Base-by-base conservation (phyloP, 2,888 invertebrate species). In the Fragum sueziense region DNA sequence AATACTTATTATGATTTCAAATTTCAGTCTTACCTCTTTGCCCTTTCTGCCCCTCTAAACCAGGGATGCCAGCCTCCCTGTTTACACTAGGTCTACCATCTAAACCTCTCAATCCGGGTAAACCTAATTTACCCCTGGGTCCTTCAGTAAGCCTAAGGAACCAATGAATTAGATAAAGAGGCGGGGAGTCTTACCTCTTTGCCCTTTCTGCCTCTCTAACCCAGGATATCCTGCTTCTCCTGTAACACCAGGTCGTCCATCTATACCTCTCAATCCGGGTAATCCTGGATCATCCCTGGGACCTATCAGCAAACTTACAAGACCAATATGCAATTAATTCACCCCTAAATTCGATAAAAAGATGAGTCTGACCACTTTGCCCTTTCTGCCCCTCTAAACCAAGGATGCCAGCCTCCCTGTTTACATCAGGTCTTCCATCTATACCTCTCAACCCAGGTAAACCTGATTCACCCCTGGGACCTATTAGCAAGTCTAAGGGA, bases 201-300 rank as follows among this genome's bases (percentile, higher is more conserved):
- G 34, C 17, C 81, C 77, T 34, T 74, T 61, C 51, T 29, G 41
- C 34, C 86, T 86, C 47, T 79, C 70, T 9, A 73, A n/a, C 14
- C 87, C 85, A 34, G 73, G 76, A 14, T 67, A 47, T 1, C 88
- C 88, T 73, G 75, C 20, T 17, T 79, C 70, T 17, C 87, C 87
- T 11, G 57, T 37, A 2, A 22, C 14, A 17, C 87, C 87, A 4
- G 80, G 79, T 1, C 76, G 34, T 29, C 88, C 88, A 70, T 84
- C 85, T 2, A 69, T 34, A n/a, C 88, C 89, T n/a, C 69, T 47
- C 17, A 77, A 62, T 51, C 89, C 90, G 25, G 79, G 80, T 9
- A 7, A 52, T 29, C 87, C 87, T n/a, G 52, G 31, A 6, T 86
- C 77, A 57, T 86, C 86, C 20, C 29, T 47, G 0, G 4, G 22